Base-by-base conservation (phyloP, 2,797 vertebrate species). In the Phrynocephalus guinanensis region DNA sequence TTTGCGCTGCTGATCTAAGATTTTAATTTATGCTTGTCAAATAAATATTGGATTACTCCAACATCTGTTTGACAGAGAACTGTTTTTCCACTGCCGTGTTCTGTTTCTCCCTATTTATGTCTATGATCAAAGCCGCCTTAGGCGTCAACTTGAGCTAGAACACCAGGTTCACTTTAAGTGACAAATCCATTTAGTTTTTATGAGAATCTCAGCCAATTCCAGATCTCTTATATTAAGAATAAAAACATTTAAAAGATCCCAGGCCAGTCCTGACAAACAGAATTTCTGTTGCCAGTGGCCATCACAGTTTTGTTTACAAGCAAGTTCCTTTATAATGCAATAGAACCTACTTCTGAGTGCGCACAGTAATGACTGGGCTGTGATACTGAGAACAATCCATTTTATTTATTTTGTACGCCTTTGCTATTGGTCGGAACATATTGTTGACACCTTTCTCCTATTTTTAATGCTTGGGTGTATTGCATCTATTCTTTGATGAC, bases 11-110 rank as follows among this genome's bases (percentile, higher is more conserved):
- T 67, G 28, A n/a, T 84, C 0, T 0, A 10, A 50, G 30, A 66
- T 83, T 91, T 85, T 86, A 20, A 8, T 84, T 92, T 84, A 63
- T 73, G 83, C 26, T 86, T 82, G 48, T 78, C n/a, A 1, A 79
- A 84, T 79, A 84, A 16, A 85, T 28, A 60, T 0, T 0, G 56
- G 89, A 33, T 50, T 87, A 79, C 89, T 87, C 70, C 70, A 67
- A 67, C 87, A 82, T 84, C 0, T 85, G 66, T 0, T 5, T 78
- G 86, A 83, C 33, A 3, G 88, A 66, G 18, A 87, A 44, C 38
- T 89, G 72, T 79, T 91, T 26, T 73, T 82, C 24, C 71, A 66
- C 6, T n/a, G 38, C 16, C 2, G 10, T 72, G 26, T 56, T 77
- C 10, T 48, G 83, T 77, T 85, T 85, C 77, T 8, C 26, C 13